Evolutionary conservation across 2,888 invertebrate genomes (phyloP).

Genomic region (Euproctis similis): DNA sequence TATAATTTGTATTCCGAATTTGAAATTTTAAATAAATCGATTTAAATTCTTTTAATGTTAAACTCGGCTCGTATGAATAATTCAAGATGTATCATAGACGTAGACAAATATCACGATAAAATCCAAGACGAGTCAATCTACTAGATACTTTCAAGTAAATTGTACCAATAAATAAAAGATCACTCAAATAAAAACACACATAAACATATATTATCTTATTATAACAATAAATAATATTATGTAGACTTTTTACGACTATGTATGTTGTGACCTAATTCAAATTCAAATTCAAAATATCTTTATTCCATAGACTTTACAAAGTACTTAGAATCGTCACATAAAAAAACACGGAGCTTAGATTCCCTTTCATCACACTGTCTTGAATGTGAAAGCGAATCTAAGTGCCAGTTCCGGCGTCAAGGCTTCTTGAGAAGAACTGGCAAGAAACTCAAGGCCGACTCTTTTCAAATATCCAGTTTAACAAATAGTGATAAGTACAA

Average conservation of each 20-base stretch:
- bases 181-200: conserved; percentile 6
- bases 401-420: too few species aligned
- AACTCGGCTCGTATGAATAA: conserved; percentile 17
- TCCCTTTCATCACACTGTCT: too few species aligned
- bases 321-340: too few species aligned
- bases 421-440: too few species aligned
- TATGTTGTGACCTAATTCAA: too few species aligned
- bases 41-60: conserved; percentile 23
- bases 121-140: conserved; percentile 6
- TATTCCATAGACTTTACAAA: too few species aligned
- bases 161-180: conserved; percentile 12
- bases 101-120: conserved; percentile 15
- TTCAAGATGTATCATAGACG: conserved; percentile 17
- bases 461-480: too few species aligned
- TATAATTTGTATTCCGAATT: conserved; percentile 5
- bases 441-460: too few species aligned
- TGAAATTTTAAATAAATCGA: conserved; percentile 8
- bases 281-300: too few species aligned
- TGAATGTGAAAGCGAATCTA: too few species aligned
- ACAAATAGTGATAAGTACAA: too few species aligned
- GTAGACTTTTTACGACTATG: neutral
- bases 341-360: too few species aligned
- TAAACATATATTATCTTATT: conserved; percentile 7
- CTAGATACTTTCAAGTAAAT: conserved; percentile 22
- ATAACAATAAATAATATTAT: neutral